These are phyloP conservation scores for Lycia hirtaria DNA, from an alignment of 2,888 invertebrate species.

Conservation along the genomic window DNA sequence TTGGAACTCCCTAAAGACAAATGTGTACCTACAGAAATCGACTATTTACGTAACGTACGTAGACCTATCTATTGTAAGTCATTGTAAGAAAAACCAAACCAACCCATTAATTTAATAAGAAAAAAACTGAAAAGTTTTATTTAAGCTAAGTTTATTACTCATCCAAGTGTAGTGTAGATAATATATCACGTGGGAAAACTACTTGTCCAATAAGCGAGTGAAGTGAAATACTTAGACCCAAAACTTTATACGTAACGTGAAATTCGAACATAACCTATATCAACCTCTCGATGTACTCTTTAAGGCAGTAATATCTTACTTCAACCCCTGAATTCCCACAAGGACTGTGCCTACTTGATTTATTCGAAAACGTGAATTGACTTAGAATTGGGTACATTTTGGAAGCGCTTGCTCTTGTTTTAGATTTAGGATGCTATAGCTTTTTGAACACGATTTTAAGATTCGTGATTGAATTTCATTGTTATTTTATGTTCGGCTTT, in stretches of 20 bases:
- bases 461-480: too few species aligned
- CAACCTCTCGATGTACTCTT: conserved; percentile 32
- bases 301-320: conserved; percentile 37
- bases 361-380: conserved; percentile 46
- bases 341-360: conserved; percentile 41
- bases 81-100: too few species aligned
- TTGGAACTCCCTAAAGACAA: too few species aligned
- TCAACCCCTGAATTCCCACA: conserved; percentile 36
- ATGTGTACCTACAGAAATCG: too few species aligned
- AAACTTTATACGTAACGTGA: conserved; percentile 18
- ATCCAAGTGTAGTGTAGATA: too few species aligned
- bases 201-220: conserved; percentile 2
- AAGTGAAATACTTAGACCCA: conserved; percentile 9
- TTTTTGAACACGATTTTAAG: conserved; percentile 3
- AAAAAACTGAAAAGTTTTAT: too few species aligned
- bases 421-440: conserved; percentile 16
- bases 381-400: conserved; percentile 33
- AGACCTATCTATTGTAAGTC: too few species aligned
- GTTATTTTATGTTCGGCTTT: too few species aligned
- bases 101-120: too few species aligned
- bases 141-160: too few species aligned
- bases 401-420: conserved; percentile 30
- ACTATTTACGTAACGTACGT: too few species aligned
- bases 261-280: conserved; percentile 24
- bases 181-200: neutral